phyloP scores from a whole-genome alignment of 2,797 vertebrate species.

The Enteromius afrohamiltoni region DNA sequence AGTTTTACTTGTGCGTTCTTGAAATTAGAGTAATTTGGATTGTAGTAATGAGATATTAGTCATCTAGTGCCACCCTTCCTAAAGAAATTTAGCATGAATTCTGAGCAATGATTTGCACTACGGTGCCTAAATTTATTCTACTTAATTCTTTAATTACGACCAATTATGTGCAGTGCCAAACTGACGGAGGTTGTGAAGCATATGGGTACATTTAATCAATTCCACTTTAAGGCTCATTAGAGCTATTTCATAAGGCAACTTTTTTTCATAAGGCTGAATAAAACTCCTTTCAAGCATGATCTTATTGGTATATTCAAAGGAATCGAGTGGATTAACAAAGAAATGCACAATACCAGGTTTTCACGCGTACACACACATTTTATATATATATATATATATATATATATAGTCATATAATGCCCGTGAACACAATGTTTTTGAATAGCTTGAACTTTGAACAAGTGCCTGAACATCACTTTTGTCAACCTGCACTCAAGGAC shows the following conservation, averaged over 20 bases:
- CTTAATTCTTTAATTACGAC: slow-evolving; percentile 31
- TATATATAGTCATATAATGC: background rate
- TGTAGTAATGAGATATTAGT: slow-evolving; percentile 7
- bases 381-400: no score
- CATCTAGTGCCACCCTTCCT: background rate
- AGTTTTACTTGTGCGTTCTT: background rate
- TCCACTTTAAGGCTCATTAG: slow-evolving; percentile 28
- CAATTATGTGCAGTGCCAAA: slow-evolving; percentile 33
- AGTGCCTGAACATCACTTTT: slow-evolving; percentile 10
- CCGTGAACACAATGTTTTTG: background rate
- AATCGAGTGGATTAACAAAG: background rate
- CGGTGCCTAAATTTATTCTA: slow-evolving; percentile 14
- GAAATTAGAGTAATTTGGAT: background rate
- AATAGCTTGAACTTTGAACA: slow-evolving; percentile 1
- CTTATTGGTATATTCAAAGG: background rate
- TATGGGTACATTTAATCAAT: slow-evolving; percentile 32
- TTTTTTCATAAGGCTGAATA: background rate
- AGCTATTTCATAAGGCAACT: background rate
- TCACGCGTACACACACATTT: background rate
- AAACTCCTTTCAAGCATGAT: background rate
- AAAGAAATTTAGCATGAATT: slow-evolving; percentile 11
- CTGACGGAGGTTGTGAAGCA: background rate
- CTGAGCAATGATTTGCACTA: slow-evolving; percentile 16
- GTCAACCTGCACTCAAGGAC: background rate
- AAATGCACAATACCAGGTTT: background rate